Conservation (phyloP, 2,888 invertebrate species). For the Craniophora ligustri region DNA sequence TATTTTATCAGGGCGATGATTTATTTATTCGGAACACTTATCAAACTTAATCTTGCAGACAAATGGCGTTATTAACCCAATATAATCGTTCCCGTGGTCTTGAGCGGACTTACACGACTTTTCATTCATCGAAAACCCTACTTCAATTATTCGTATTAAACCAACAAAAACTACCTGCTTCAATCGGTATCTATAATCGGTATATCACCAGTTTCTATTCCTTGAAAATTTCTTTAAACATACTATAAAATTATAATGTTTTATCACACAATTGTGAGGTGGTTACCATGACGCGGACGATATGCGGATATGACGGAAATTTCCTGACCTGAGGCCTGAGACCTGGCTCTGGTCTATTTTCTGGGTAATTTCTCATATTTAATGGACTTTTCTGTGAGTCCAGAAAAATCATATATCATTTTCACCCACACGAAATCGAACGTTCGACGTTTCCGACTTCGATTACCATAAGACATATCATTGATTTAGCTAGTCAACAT, state of each 20-base stretch:
- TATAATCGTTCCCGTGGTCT: neutral
- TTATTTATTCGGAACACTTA: no score
- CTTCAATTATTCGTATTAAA: constrained; percentile 1
- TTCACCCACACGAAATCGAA: neutral
- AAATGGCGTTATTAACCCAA: neutral
- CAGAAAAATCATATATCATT: neutral
- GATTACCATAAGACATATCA: no score
- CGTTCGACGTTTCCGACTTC: neutral
- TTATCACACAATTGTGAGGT: constrained; percentile 40
- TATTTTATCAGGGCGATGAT: no score
- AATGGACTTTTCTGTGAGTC: constrained; percentile 5
- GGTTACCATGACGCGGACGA: constrained; percentile 40
- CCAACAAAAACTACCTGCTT: constrained; percentile 7
- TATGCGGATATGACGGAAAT: constrained; percentile 37
- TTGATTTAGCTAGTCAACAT: no score
- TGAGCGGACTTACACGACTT: neutral
- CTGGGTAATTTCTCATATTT: constrained; percentile 19
- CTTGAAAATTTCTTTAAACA: constrained; percentile 37
- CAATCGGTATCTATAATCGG: constrained; percentile 25
- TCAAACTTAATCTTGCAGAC: no score
- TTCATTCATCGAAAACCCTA: no score
- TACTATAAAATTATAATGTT: constrained; percentile 43
- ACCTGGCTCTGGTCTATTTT: constrained; percentile 25
- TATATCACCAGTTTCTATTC: constrained; percentile 39
- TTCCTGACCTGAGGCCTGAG: constrained; percentile 23